Conservation (phyloP, 2,113 vertebrate genomes). For the Cnemophilus loriae region DNA sequence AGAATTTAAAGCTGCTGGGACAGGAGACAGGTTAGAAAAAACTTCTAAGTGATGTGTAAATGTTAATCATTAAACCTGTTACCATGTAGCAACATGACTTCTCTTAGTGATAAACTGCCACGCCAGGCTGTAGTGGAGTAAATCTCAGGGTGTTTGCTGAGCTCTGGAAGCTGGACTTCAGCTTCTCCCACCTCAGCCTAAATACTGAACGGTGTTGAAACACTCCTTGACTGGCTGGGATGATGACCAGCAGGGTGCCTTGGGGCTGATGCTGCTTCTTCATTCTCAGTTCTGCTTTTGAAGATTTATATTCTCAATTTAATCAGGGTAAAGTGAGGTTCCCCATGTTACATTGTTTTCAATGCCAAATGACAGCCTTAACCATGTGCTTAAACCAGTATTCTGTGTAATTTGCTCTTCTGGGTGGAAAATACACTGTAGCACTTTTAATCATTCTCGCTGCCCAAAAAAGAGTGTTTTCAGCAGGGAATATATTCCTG, state of each 20-base stretch:
- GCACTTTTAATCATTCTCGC: neutral
- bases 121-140: neutral
- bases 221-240: neutral
- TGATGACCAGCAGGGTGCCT: neutral
- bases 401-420: neutral
- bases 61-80: neutral
- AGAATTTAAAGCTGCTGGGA: neutral
- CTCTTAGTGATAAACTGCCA: neutral
- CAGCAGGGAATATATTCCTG: neutral
- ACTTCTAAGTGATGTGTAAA: neutral
- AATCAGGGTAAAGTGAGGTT: neutral
- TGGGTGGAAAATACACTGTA: neutral
- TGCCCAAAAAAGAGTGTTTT: neutral
- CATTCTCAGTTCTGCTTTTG: neutral
- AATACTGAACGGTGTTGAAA: neutral
- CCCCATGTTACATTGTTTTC: neutral
- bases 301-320: neutral
- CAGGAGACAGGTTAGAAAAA: neutral
- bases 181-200: neutral
- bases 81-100: neutral
- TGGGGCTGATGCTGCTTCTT: neutral
- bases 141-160: neutral
- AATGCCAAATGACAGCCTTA: accelerated
- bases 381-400: neutral
- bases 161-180: neutral